Percentiles rank a stretch among this genome's conserved stretches.
Evolutionary conservation across 2,888 invertebrate species (phyloP).

Genomic region (Eupeodes luniger): DNA sequence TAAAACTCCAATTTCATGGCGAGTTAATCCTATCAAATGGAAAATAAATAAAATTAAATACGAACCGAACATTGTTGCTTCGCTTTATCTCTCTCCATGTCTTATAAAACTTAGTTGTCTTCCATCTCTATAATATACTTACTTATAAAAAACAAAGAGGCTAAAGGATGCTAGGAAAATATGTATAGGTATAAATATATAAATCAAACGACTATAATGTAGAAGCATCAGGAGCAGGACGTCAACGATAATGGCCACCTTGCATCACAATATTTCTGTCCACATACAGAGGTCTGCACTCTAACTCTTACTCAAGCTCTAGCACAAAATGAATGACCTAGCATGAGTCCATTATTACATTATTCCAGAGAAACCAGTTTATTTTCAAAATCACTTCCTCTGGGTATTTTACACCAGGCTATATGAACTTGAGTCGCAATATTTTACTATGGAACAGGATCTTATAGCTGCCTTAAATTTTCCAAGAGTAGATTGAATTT

Average conservation of each 20-base stretch:
- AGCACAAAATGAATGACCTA: slow-evolving; percentile 9
- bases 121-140: neutral
- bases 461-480: neutral
- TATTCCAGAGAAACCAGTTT: slow-evolving; percentile 60
- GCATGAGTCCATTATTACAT: slow-evolving; percentile 11
- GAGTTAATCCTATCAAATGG: slow-evolving; percentile 26
- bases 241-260: slow-evolving; percentile 46
- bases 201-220: slow-evolving; percentile 42
- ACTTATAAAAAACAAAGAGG: neutral
- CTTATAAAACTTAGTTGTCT: neutral
- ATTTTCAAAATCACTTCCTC: slow-evolving; percentile 53
- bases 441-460: slow-evolving; percentile 24
- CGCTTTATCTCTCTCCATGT: neutral
- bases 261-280: slow-evolving; percentile 52
- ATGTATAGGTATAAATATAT: slow-evolving; percentile 2
- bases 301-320: no score
- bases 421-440: slow-evolving; percentile 51
- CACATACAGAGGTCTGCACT: slow-evolving; percentile 5
- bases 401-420: slow-evolving; percentile 30
- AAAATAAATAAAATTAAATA: slow-evolving; percentile 21
- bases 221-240: slow-evolving; percentile 4
- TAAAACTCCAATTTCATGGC: slow-evolving; percentile 17
- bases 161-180: neutral
- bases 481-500: slow-evolving; percentile 21
- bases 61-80: neutral